Evolutionary conservation across 2,113 vertebrate genomes (phyloP).

Genomic region (Ranitomeya imitator): DNA sequence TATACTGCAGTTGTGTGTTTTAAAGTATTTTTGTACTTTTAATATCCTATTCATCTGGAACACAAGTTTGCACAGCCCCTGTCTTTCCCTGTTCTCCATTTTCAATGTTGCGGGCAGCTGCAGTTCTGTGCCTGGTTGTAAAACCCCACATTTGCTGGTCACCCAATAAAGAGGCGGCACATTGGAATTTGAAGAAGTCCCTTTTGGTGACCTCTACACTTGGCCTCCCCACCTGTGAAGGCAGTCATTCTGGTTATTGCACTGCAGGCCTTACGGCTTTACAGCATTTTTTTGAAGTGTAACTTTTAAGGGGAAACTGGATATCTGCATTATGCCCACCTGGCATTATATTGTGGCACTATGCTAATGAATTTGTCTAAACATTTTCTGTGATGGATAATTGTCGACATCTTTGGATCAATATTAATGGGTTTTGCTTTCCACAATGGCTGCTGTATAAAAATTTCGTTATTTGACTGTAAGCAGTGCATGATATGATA

Average conservation of each 20-base stretch:
- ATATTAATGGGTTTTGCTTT: too few species aligned
- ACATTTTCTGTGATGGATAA: too few species aligned
- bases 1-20: not conserved
- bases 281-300: not conserved
- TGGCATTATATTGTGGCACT: not conserved
- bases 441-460: too few species aligned
- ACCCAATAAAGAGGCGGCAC: conserved; percentile 7
- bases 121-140: conserved; percentile 1
- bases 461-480: too few species aligned
- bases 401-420: too few species aligned
- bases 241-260: not conserved
- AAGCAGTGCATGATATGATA: too few species aligned
- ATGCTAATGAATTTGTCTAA: not conserved
- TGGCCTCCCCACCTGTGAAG: not conserved
- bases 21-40: conserved; percentile 17
- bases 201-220: not conserved
- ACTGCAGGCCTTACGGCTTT: not conserved
- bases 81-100: not conserved
- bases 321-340: not conserved
- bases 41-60: conserved; percentile 14
- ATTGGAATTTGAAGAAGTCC: conserved; percentile 27
- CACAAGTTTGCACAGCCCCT: not conserved
- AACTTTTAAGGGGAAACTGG: not conserved
- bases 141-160: not conserved
- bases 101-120: conserved; percentile 23